phyloP scores from a whole-genome alignment of 92 coral and sea anemone genomes.

The Virgularia gustaviana region DNA sequence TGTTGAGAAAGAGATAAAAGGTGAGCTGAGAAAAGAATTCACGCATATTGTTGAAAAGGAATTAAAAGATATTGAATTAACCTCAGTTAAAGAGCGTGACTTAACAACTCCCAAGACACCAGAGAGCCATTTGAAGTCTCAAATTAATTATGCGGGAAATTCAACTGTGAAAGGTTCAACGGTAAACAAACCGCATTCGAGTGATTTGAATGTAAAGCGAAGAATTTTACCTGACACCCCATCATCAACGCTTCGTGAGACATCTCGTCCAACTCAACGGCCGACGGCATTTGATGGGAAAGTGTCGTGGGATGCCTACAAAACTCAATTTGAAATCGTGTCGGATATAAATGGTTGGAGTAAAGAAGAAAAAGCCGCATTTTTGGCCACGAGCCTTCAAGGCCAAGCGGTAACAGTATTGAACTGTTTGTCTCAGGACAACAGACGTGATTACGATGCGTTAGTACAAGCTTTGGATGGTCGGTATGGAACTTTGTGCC shows the following conservation, averaged over 20 bases:
- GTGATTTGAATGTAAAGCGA: background rate
- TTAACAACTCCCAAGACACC: too few relatives aligned
- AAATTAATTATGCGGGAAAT: too few relatives aligned
- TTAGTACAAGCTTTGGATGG: background rate
- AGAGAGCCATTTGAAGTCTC: too few relatives aligned
- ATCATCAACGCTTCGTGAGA: constrained; percentile 1
- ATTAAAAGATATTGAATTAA: too few relatives aligned
- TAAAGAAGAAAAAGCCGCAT: background rate
- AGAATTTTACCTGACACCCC: background rate
- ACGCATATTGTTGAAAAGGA: background rate
- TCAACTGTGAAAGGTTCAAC: background rate
- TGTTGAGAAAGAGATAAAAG: background rate
- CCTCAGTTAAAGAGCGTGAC: too few relatives aligned
- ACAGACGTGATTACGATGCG: constrained; percentile 6
- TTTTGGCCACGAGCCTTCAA: constrained; percentile 11
- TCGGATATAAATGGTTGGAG: constrained; percentile 18
- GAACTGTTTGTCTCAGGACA: background rate
- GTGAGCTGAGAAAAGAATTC: background rate
- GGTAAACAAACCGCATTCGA: background rate
- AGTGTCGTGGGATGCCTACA: constrained; percentile 14
- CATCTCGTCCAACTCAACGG: background rate
- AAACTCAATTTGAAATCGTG: constrained; percentile 6
- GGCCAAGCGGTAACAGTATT: constrained; percentile 5
- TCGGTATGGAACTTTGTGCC: constrained; percentile 4
- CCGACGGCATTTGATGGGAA: constrained; percentile 13